Evolutionary conservation across 2,113 vertebrate species (phyloP).

Genomic region (Antechinus flavipes): DNA sequence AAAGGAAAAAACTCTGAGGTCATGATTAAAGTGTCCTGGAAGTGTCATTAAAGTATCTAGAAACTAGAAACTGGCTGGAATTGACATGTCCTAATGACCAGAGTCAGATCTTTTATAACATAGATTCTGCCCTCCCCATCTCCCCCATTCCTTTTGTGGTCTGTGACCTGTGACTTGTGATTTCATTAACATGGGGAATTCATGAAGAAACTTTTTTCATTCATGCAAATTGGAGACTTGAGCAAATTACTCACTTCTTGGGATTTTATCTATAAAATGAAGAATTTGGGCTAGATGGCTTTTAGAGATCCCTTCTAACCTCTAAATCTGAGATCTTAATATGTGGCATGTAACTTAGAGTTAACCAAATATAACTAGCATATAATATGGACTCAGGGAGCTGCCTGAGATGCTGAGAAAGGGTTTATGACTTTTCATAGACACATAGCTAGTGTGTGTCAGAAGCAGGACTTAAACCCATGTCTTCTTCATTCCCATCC

Average conservation of each 20-base stretch:
- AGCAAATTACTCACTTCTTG: not conserved
- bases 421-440: not conserved
- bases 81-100: not conserved
- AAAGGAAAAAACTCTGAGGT: not conserved
- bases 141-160: not conserved
- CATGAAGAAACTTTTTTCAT: not conserved
- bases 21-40: not conserved
- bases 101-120: not conserved
- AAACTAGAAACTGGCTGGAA: not conserved
- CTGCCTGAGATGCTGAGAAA: not conserved
- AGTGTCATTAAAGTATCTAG: not conserved
- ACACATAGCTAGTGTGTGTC: not conserved
- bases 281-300: not conserved
- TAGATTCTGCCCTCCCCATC: not conserved
- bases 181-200: not conserved
- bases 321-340: not conserved
- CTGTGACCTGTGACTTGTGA: not conserved
- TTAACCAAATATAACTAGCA: not conserved
- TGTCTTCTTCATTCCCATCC: not conserved
- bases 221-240: not conserved
- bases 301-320: not conserved
- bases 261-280: not conserved
- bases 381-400: not conserved
- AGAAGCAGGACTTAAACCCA: not conserved
- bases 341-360: not conserved